A percentile compares a stretch with the other conserved stretches of the same genome.
phyloP scores from a whole-genome alignment of 2,888 invertebrate species.

The Argyra leucocephala region DNA sequence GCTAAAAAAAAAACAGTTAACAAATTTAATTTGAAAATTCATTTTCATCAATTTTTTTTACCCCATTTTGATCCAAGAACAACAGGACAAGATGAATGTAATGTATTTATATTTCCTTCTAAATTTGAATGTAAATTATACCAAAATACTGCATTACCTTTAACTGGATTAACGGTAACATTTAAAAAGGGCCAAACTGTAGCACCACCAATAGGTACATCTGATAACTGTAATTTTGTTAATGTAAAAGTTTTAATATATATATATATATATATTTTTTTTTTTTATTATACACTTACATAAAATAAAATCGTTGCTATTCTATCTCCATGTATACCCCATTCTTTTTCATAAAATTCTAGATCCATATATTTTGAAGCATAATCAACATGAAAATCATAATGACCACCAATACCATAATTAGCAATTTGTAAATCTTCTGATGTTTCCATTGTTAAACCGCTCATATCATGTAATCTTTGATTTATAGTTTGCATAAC shows the following conservation, averaged over 20 bases:
- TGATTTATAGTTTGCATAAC: constrained; percentile 27
- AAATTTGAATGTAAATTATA: constrained; percentile 83
- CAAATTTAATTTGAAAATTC: too few species aligned
- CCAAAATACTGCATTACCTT: constrained; percentile 74
- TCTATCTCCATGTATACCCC: constrained; percentile 32
- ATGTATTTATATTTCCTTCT: constrained; percentile 74
- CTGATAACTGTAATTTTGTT: constrained; percentile 63
- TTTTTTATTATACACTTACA: too few species aligned
- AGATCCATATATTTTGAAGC: constrained; percentile 27
- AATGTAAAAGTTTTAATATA: too few species aligned
- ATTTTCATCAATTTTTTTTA: constrained; percentile 35
- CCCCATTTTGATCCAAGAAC: constrained; percentile 95
- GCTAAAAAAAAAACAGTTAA: background rate
- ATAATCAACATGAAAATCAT: constrained; percentile 34
- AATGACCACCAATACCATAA: constrained; percentile 38
- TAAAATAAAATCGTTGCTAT: constrained; percentile 41
- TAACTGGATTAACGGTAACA: constrained; percentile 54
- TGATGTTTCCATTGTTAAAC: constrained; percentile 30
- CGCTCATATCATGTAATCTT: constrained; percentile 35
- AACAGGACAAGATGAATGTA: constrained; percentile 94
- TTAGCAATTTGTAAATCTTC: constrained; percentile 38
- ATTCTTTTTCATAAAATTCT: background rate
- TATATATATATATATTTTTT: too few species aligned
- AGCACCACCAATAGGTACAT: constrained; percentile 91
- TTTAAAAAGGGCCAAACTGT: constrained; percentile 91